Evolutionary conservation across 2,113 vertebrate genomes (phyloP).

Genomic region (Gymnocephalus cernua): DNA sequence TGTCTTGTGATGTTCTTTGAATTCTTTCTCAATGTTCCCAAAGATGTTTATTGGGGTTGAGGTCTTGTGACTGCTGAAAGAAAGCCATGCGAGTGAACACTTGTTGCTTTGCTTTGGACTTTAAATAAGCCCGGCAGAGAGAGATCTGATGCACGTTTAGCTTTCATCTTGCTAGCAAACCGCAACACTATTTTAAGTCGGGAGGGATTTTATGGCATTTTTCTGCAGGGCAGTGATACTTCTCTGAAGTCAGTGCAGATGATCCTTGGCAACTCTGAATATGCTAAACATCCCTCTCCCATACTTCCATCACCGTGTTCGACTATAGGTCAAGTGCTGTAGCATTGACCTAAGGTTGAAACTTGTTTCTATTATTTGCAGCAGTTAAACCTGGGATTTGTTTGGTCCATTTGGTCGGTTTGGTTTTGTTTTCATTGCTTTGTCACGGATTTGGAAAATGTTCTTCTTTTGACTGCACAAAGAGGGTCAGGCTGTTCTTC

Average conservation of each 20-base stretch:
- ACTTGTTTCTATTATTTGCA: not conserved
- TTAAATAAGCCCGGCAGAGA: conserved; percentile 16
- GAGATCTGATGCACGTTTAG: not conserved
- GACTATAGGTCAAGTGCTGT: not conserved
- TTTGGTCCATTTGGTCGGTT: not conserved
- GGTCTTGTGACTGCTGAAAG: conserved; percentile 70
- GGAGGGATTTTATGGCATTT: not conserved
- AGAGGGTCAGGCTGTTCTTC: not conserved
- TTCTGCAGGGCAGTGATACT: not conserved
- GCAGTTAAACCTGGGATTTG: not conserved
- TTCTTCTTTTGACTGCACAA: not conserved
- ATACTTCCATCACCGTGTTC: not conserved
- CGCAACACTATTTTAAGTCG: not conserved
- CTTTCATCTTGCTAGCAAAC: not conserved
- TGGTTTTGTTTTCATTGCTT: not conserved
- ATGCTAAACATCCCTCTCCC: not conserved
- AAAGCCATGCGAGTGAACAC: conserved; percentile 33
- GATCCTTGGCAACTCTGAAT: not conserved
- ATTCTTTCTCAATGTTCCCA: conserved; percentile 36
- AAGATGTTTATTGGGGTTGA: conserved; percentile 42
- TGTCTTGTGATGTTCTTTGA: conserved; percentile 66
- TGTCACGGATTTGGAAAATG: not conserved
- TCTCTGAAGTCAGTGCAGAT: not conserved
- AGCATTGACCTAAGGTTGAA: not conserved
- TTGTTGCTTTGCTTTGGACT: conserved; percentile 37